Evolutionary conservation across 2,797 vertebrate species (phyloP).

Genomic region (Takifugu ocellatus): DNA sequence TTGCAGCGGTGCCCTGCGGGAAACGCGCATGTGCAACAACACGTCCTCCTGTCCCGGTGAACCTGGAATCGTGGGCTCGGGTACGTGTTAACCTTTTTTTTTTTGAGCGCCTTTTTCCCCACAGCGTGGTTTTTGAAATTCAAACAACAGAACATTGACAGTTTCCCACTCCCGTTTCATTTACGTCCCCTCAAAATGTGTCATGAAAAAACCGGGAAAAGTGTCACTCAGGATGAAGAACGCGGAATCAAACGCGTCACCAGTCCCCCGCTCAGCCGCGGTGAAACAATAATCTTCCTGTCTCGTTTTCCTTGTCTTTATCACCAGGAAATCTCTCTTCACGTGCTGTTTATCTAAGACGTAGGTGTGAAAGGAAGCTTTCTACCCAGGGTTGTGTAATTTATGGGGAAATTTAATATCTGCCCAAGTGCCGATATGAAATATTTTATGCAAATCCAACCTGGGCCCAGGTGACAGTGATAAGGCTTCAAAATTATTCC

Average conservation of each 20-base stretch:
- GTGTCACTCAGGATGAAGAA: slow-evolving; percentile 17
- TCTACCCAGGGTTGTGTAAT: neutral
- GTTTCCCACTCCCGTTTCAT: slow-evolving; percentile 4
- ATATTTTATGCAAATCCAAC: neutral
- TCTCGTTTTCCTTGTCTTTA: slow-evolving; percentile 1
- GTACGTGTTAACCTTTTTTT: slow-evolving; percentile 46
- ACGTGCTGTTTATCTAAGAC: neutral
- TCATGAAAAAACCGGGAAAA: slow-evolving; percentile 24
- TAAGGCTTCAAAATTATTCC: neutral
- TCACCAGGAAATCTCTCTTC: neutral
- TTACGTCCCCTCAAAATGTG: slow-evolving; percentile 5
- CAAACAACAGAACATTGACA: neutral
- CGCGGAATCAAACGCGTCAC: slow-evolving; percentile 27
- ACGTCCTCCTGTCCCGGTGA: slow-evolving; percentile 92
- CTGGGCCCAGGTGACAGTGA: neutral
- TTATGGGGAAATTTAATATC: neutral
- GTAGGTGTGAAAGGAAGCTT: too few species aligned
- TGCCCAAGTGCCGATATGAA: neutral
- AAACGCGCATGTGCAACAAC: slow-evolving; percentile 96
- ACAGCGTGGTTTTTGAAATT: neutral
- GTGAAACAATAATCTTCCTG: neutral
- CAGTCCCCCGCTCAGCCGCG: neutral
- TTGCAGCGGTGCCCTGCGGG: slow-evolving; percentile 93
- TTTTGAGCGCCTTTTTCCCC: neutral
- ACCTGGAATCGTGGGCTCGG: slow-evolving; percentile 72